Evolutionary conservation across 2,888 invertebrate genomes (phyloP), one percentile per base, ranked within the genome.

Genomic region (Cordilura impudica): DNA sequence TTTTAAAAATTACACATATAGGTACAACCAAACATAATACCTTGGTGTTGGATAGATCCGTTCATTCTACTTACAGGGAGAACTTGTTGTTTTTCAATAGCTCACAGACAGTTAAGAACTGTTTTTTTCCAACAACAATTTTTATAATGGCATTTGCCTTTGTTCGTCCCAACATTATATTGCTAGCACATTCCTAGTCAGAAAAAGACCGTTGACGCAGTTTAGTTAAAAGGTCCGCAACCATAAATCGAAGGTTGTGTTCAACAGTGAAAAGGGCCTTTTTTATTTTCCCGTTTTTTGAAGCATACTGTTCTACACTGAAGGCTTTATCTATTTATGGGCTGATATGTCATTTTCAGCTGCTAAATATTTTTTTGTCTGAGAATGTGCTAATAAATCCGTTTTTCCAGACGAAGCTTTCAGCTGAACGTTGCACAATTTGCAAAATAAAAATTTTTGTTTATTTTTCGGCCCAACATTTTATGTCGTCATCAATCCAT

Each of bases 71-170:
- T n/a, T 53, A 71, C 10, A 71, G 16, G 3, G 51, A 61, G 16
- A 71, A 71, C 1, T 12, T 14, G 18, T 71, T 51, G 8, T n/a
- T 43, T 19, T 19, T 45, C 10, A 71, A 54, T 1, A 70, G 18
- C 12, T 70, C 39, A 18, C 51, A 39, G 0, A 60, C 39, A 39
- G 4, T 23, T 21, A 8, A 12, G 23, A 61, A 53, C 4, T 70
- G 61, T 14, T 65, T 12, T 23, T 39, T 21, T 23, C 51, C 51
- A 6, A 61, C n/a, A 19, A 70, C 39, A 14, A 61, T 70, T 39
- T 43, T 70, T 10, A 70, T 12, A 53, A 70, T 70, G 19, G 51
- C 58, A 10, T 23, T 70, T 6, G 65, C 65, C n/a, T 53, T 51
- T 10, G 39, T 39, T 3, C 61, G 12, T n/a, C 70, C 70, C 45